Evolutionary conservation across 1,140 invertebrate species (phyloP), one percentile per base, ranked within the genome.

Genomic region (Magallana ariakensis): DNA sequence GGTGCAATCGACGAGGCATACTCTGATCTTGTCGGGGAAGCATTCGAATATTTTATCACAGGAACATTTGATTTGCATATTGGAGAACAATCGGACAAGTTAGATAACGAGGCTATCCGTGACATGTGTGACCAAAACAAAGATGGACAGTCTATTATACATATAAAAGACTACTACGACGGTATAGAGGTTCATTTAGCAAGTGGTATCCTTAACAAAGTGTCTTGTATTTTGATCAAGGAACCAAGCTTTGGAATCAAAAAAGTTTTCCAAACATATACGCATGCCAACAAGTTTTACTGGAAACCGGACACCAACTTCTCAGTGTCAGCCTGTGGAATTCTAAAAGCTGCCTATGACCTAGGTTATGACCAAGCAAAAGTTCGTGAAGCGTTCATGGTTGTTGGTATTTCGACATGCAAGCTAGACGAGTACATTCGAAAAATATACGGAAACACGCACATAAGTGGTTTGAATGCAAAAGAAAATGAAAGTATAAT

Each of bases 1-100:
- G 92, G 92, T 4, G 90, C 70, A 11, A 88, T 92, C 13, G 86
- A 90, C 60, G 92, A 92, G 88, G 87, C 92, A 1, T 92, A 90
- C 66, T 90, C 91, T 13, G 92, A 92, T 60, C 87, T 92, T 3
- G 85, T 85, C 15, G 92, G 91, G n/a, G 90, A 92, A 83, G 87
- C 88, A 1, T 62, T 85, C 1, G 90, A 92, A 81, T 62, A 70
- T 3, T 92, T 85, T 75, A 60, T 87, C 0, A 81, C 19, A 13
- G 82, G 83, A 1, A 80, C 4, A 4, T 26, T 22, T 16, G 87
- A 88, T 81, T 75, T 58, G 19, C 46, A 54, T 19, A 56, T 70
- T 0, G 87, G 87, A 53, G 82, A 84, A 6, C 58, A 82, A 8
- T 16, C 80, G 4, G 46, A 82, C 16, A 56, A 55, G n/a, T 54